Conservation (phyloP, 2,113 vertebrate species). For the Cinclus mexicanus region DNA sequence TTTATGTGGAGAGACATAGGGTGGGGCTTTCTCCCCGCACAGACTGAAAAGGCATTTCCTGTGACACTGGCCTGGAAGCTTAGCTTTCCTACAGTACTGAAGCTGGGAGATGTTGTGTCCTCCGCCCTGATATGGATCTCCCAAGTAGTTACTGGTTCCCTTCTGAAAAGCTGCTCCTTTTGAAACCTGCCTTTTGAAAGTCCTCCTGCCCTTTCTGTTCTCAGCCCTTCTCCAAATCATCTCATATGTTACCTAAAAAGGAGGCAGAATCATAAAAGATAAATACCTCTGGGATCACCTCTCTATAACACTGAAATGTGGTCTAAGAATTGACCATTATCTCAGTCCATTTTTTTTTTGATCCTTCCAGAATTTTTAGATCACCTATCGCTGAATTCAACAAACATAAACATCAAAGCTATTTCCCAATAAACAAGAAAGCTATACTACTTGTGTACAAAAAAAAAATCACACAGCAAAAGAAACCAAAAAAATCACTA, state of each 20-base stretch:
- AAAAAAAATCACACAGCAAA: not conserved
- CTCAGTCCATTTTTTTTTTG: not conserved
- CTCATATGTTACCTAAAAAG: not conserved
- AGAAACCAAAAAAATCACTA: not conserved
- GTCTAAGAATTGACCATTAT: not conserved
- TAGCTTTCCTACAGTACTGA: not conserved
- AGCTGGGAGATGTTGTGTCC: not conserved
- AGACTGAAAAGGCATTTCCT: not conserved
- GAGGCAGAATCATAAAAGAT: not conserved
- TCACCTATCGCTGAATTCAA: not conserved
- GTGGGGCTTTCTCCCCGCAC: rapidly evolving
- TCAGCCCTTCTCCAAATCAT: not conserved
- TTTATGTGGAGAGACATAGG: not conserved
- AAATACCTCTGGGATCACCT: not conserved
- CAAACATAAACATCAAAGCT: not conserved
- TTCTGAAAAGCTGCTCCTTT: not conserved
- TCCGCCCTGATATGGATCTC: not conserved
- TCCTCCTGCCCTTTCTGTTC: not conserved
- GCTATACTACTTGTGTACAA: not conserved
- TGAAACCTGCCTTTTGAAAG: not conserved
- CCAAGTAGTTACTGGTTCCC: not conserved
- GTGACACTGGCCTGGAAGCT: not conserved
- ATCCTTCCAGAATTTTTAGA: not conserved
- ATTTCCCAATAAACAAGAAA: not conserved
- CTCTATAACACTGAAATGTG: not conserved